A percentile compares a stretch with the other conserved stretches of the same genome.
Conservation (phyloP, 2,888 invertebrate genomes). For the Noctua fimbriata region DNA sequence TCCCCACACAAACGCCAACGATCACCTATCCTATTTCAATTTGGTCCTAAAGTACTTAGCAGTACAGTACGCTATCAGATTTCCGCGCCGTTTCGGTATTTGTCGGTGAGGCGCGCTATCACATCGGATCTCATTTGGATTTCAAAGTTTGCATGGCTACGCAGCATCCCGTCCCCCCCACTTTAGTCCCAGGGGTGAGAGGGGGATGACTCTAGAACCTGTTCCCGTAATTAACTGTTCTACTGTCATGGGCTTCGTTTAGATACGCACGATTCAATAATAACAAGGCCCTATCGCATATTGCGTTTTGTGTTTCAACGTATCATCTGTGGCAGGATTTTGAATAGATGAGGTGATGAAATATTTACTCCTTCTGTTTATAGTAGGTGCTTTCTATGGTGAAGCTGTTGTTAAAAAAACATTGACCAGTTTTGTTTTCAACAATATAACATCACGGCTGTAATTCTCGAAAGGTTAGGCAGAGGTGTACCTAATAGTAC, state of each 20-base stretch:
- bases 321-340: slow-evolving; percentile 9
- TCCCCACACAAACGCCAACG: slow-evolving; percentile 13
- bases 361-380: neutral
- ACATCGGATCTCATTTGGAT: slow-evolving; percentile 67
- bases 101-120: slow-evolving; percentile 55
- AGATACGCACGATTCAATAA: slow-evolving; percentile 47
- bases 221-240: slow-evolving; percentile 55
- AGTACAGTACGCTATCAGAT: slow-evolving; percentile 44
- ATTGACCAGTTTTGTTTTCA: neutral
- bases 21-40: slow-evolving; percentile 45
- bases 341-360: neutral
- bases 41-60: slow-evolving; percentile 50
- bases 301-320: slow-evolving; percentile 18
- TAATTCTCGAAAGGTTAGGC: neutral
- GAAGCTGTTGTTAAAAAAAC: neutral
- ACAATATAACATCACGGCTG: neutral
- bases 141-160: slow-evolving; percentile 66
- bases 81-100: slow-evolving; percentile 53
- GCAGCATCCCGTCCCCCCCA: slow-evolving; percentile 33
- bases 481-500: no score
- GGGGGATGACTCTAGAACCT: slow-evolving; percentile 47
- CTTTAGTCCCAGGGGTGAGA: slow-evolving; percentile 30
- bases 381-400: neutral
- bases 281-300: slow-evolving; percentile 8
- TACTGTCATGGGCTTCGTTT: slow-evolving; percentile 42